Base-by-base conservation (phyloP, 2,797 vertebrate genomes). In the Esox masquinongy region DNA sequence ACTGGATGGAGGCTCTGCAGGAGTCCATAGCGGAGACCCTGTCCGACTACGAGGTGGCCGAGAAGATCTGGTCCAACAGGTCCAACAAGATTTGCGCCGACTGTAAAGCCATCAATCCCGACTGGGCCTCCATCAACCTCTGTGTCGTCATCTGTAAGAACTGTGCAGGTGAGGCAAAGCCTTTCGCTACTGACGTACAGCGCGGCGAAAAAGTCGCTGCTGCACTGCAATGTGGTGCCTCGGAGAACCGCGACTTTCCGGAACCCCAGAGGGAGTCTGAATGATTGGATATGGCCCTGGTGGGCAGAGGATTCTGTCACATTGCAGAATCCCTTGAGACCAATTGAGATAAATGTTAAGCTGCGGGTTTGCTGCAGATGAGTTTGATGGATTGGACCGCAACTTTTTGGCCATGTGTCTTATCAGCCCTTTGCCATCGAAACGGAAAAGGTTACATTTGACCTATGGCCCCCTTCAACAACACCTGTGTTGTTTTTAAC, bases 1-100 rank as follows among this genome's bases (percentile, higher is more conserved):
- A 96, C 85, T 98, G 98, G 98, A 96, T 97, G 90, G 96, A 97
- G 75, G 94, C 95, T 6, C 86, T 99, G 81, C 96, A 97, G 92
- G 97, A 99, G 77, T 92, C 96, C 59, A 97, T 99, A 14, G 95
- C 97, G 0, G 97, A 99, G 91, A 98, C 94, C 1, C 95, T 99
- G 74, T 99, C 97, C 0, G 97, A 99, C 89, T 99, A 99, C 0
- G 98, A 99, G 88, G 98, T 99, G 85, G 98, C 96, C 0, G 97
- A 99, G 91, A 99, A 99, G 92, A 98, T 99, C 93, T 99, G 98
- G 98, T 99, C 98, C 82, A 99, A 99, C 92, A 93, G 96, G 76
- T 96, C 95, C 75, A 99, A 99, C 90, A 94, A 95, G 81, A 86
- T 85, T 17, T 99, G 98, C 34, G 97, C 97, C 0, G 97, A 99